phyloP scores from a whole-genome alignment of 2,888 invertebrate genomes.

The Rugalucina vietnamica region DNA sequence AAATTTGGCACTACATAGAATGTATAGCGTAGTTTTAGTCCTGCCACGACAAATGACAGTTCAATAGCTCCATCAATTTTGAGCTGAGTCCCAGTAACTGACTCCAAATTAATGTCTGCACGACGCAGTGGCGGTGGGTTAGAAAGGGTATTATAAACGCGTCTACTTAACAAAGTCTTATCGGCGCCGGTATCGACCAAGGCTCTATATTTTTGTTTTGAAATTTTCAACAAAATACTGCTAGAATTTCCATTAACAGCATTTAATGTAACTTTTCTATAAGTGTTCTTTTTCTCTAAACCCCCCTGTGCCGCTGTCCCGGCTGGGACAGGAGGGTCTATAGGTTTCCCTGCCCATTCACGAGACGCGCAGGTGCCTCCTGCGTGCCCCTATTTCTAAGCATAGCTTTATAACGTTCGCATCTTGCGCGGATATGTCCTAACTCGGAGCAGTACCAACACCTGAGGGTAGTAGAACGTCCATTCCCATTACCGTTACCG shows the following conservation, averaged over 20 bases:
- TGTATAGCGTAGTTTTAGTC: background rate
- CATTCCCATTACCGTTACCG: too few relatives aligned
- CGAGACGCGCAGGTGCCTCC: background rate
- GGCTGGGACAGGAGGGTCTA: background rate
- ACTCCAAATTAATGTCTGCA: background rate
- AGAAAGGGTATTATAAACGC: background rate
- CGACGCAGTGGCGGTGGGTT: background rate
- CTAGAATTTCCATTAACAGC: background rate
- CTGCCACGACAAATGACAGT: background rate
- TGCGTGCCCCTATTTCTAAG: background rate
- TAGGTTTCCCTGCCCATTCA: background rate
- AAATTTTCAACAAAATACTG: background rate
- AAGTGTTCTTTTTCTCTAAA: background rate
- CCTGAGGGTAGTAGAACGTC: too few relatives aligned
- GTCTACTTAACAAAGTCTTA: background rate
- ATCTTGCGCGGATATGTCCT: background rate
- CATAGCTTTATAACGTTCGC: background rate
- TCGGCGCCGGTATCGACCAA: background rate
- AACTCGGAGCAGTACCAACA: background rate
- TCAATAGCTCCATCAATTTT: background rate
- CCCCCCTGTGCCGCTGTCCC: background rate
- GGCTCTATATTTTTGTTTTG: background rate
- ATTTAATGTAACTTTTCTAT: background rate
- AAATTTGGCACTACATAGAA: too few relatives aligned
- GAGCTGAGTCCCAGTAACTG: background rate